A percentile compares a stretch with the other conserved stretches of the same genome.
phyloP scores from a whole-genome alignment of 2,113 vertebrate species.

The Muscicapa adusta region DNA sequence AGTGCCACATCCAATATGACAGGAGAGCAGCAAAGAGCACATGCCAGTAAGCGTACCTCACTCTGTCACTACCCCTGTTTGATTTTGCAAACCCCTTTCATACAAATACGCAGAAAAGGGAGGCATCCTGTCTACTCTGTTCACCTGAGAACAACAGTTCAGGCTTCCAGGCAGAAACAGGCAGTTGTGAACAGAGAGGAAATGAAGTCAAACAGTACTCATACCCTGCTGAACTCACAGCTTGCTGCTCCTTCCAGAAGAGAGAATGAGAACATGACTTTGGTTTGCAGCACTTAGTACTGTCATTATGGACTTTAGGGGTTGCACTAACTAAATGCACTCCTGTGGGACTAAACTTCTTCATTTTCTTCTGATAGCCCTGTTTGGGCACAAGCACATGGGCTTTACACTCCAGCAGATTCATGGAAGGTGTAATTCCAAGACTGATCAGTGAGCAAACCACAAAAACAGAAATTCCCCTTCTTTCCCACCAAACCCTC shows the following conservation, averaged over 20 bases:
- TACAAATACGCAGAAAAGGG: not conserved
- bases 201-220: not conserved
- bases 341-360: not conserved
- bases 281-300: not conserved
- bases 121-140: not conserved
- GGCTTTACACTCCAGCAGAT: not conserved
- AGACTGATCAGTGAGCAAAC: not conserved
- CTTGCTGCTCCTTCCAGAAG: not conserved
- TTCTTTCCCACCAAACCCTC: not conserved
- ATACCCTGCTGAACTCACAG: not conserved
- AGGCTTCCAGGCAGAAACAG: not conserved
- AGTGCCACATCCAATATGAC: not conserved
- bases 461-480: not conserved
- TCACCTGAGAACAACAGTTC: not conserved
- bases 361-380: not conserved
- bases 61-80: not conserved
- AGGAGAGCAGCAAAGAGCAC: not conserved
- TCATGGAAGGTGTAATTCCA: not conserved
- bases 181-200: not conserved
- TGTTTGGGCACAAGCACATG: not conserved
- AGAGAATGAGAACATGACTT: not conserved
- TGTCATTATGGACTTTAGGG: not conserved
- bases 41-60: fast-evolving
- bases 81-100: not conserved
- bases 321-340: not conserved